phyloP scores from a whole-genome alignment of 1,140 invertebrate species.

The Drosophila navojoa region DNA sequence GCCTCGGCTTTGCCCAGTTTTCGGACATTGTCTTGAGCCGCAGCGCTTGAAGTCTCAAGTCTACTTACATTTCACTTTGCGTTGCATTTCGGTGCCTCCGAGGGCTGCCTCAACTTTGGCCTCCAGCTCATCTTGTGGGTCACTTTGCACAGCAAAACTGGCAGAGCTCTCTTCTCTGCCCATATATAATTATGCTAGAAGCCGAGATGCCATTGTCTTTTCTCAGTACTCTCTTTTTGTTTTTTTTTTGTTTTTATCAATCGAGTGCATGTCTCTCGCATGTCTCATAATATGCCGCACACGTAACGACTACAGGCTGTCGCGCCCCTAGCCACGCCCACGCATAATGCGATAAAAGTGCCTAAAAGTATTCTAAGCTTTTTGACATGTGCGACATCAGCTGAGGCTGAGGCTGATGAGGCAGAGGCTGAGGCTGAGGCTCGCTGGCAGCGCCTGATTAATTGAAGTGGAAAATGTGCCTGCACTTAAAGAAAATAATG shows the following conservation, averaged over 20 bases:
- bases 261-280: conserved; percentile 21
- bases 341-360: conserved; percentile 62
- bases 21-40: conserved; percentile 25
- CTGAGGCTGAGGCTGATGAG: background rate
- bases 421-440: background rate
- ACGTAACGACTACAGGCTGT: conserved; percentile 18
- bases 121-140: conserved; percentile 52
- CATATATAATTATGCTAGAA: conserved; percentile 54
- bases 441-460: conserved; percentile 45
- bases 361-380: conserved; percentile 59
- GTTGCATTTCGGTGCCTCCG: conserved; percentile 49
- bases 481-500: conserved; percentile 16
- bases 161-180: conserved; percentile 11
- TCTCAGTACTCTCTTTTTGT: conserved; percentile 4
- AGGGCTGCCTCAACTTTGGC: conserved; percentile 3
- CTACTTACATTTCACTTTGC: conserved; percentile 65
- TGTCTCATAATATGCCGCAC: conserved; percentile 23
- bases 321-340: conserved; percentile 1
- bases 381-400: conserved; percentile 57
- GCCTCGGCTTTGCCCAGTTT: background rate
- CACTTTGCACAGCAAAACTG: conserved; percentile 35
- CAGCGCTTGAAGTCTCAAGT: conserved; percentile 54
- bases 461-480: conserved; percentile 69
- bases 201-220: conserved; percentile 43
- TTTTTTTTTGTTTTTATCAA: conserved; percentile 23